These are phyloP conservation scores for Macroramphosus scolopax DNA, from an alignment of 2,797 vertebrate species.

Conservation along the genomic window DNA sequence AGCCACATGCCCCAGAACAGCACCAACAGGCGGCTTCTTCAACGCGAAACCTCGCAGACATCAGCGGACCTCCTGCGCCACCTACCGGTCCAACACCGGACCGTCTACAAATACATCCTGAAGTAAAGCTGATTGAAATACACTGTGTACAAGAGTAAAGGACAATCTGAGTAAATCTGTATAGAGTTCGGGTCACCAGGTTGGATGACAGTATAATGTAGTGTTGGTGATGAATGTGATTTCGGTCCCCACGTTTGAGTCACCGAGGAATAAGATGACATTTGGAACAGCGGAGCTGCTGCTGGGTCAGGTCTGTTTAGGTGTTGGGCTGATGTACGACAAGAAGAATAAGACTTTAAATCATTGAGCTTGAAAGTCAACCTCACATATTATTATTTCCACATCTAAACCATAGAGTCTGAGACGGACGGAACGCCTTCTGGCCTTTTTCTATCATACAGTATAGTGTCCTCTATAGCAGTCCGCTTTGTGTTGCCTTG, in stretches of 20 bases:
- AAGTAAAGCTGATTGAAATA: no score
- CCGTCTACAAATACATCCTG: no score
- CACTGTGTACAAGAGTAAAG: no score
- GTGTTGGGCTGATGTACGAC: slow-evolving; percentile 51
- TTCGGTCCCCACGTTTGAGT: slow-evolving; percentile 35
- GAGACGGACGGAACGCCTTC: no score
- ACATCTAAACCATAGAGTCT: no score
- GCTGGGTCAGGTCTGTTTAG: slow-evolving; percentile 48
- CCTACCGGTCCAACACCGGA: slow-evolving; percentile 15
- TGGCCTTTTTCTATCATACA: no score
- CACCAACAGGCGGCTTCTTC: slow-evolving; percentile 63
- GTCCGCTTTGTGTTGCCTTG: no score
- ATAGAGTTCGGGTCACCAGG: no score
- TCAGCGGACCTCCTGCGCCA: slow-evolving; percentile 24
- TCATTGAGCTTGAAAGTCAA: slow-evolving; percentile 2
- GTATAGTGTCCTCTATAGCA: no score
- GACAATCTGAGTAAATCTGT: no score
- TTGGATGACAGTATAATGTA: no score
- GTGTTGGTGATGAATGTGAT: slow-evolving; percentile 5
- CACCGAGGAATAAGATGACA: slow-evolving; percentile 37
- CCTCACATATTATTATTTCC: no score
- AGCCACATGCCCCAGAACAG: slow-evolving; percentile 62
- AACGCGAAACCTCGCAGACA: slow-evolving; percentile 10
- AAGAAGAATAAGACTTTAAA: slow-evolving; percentile 45
- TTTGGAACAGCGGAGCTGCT: slow-evolving; percentile 52